These are phyloP conservation scores for Drosophila quasianomalipes DNA, from an alignment of 2,888 invertebrate genomes.

Conservation along the genomic window DNA sequence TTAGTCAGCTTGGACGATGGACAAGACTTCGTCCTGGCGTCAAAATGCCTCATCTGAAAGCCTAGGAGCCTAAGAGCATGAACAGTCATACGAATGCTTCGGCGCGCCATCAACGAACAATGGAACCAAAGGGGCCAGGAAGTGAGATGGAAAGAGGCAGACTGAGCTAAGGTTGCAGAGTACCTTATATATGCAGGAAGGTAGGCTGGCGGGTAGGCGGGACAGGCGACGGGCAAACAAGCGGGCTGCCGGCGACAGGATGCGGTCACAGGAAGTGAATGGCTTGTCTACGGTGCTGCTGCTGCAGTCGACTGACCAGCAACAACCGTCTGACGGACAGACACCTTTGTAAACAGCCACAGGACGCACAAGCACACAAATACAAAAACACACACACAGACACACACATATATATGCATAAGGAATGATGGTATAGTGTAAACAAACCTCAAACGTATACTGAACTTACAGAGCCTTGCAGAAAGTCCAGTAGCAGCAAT, in stretches of 20 bases:
- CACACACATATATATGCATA: not conserved
- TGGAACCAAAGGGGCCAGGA: constrained; percentile 7
- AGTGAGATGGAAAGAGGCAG: not conserved
- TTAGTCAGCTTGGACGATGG: constrained; percentile 52
- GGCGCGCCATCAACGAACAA: constrained; percentile 49
- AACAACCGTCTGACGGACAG: constrained; percentile 58
- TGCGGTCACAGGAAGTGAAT: constrained; percentile 75
- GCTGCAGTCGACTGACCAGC: constrained; percentile 58
- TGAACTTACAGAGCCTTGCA: constrained; percentile 48
- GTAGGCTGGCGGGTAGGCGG: constrained; percentile 8
- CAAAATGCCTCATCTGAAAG: constrained; percentile 61
- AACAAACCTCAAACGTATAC: constrained; percentile 61
- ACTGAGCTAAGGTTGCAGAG: constrained; percentile 45
- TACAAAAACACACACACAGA: constrained; percentile 16
- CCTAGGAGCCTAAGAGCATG: constrained; percentile 16
- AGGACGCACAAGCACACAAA: constrained; percentile 22
- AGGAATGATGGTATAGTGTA: constrained; percentile 39
- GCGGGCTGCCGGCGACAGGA: constrained; percentile 70
- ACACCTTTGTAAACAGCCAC: constrained; percentile 71
- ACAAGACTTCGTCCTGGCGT: constrained; percentile 58
- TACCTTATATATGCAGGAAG: constrained; percentile 39
- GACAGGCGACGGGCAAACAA: constrained; percentile 38
- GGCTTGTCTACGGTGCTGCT: constrained; percentile 46
- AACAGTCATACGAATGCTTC: constrained; percentile 66
- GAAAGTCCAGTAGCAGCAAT: not conserved